phyloP scores from a whole-genome alignment of 2,888 invertebrate species.

The Stomorhina lunata region DNA sequence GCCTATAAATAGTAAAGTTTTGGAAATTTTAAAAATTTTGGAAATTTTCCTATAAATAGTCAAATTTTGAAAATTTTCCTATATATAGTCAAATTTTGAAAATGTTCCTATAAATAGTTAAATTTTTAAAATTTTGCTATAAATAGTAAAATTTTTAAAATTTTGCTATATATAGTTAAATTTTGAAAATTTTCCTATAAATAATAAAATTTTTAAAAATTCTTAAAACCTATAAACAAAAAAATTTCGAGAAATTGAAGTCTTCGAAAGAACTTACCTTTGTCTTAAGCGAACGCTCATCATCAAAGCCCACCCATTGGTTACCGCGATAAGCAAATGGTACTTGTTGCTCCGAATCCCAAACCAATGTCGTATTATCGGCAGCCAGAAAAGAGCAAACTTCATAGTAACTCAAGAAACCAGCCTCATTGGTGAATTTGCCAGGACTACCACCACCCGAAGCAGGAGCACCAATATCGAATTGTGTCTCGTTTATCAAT shows the following conservation, averaged over 20 bases:
- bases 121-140: no score
- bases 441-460: conserved; percentile 92
- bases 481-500: conserved; percentile 90
- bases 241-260: neutral
- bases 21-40: no score
- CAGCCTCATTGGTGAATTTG: conserved; percentile 94
- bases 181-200: no score
- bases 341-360: conserved; percentile 97
- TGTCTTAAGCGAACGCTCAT: conserved; percentile 93
- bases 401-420: conserved; percentile 97
- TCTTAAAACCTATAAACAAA: neutral
- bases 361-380: conserved; percentile 94
- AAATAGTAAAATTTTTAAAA: no score
- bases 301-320: conserved; percentile 97
- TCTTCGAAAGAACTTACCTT: conserved; percentile 83
- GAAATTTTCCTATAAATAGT: no score
- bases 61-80: no score
- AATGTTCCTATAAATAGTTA: no score
- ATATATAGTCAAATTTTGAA: no score
- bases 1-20: no score
- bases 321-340: conserved; percentile 95
- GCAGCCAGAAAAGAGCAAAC: conserved; percentile 94
- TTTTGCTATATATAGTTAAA: no score
- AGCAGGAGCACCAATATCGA: conserved; percentile 95
- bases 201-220: no score